These are phyloP conservation scores for Cheilosia vernalis DNA, from an alignment of 2,888 invertebrate species.

Conservation along the genomic window DNA sequence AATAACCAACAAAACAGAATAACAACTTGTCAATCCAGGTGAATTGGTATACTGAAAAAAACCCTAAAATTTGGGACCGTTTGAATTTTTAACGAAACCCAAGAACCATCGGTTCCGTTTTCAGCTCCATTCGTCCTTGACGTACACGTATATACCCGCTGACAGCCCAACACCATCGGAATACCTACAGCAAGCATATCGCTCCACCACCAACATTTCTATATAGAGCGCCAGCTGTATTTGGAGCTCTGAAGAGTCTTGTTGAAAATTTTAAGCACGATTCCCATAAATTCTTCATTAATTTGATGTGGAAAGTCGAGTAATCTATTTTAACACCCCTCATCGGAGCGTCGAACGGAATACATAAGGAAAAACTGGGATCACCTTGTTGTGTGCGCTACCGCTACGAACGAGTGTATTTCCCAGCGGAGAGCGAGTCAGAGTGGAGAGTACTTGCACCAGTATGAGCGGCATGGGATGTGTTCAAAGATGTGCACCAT, in stretches of 20 bases:
- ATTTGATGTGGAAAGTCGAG: constrained; percentile 77
- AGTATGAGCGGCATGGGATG: background rate
- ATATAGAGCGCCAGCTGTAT: background rate
- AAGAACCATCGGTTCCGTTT: constrained; percentile 21
- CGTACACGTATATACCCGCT: constrained; percentile 27
- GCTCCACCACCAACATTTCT: constrained; percentile 1
- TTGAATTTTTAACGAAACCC: constrained; percentile 61
- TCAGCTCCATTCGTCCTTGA: constrained; percentile 57
- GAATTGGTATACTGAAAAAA: constrained; percentile 23
- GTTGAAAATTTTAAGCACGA: constrained; percentile 79
- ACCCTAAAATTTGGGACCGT: constrained; percentile 37
- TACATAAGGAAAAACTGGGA: constrained; percentile 52
- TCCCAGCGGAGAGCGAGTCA: background rate
- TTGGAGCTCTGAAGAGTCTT: constrained; percentile 45
- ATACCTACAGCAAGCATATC: constrained; percentile 41
- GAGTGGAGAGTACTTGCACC: background rate
- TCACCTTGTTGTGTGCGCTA: constrained; percentile 55
- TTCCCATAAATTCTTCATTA: constrained; percentile 80
- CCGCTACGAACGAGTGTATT: background rate
- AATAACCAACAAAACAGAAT: constrained; percentile 47
- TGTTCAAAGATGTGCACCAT: constrained; percentile 30
- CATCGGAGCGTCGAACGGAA: constrained; percentile 65
- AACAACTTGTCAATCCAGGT: constrained; percentile 64
- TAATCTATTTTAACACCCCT: constrained; percentile 74
- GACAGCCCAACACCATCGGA: constrained; percentile 58